Percentiles rank a stretch among this genome's conserved stretches.
Evolutionary conservation across 2,888 invertebrate species (phyloP).

Genomic region (Nipponacmea schrenckii): DNA sequence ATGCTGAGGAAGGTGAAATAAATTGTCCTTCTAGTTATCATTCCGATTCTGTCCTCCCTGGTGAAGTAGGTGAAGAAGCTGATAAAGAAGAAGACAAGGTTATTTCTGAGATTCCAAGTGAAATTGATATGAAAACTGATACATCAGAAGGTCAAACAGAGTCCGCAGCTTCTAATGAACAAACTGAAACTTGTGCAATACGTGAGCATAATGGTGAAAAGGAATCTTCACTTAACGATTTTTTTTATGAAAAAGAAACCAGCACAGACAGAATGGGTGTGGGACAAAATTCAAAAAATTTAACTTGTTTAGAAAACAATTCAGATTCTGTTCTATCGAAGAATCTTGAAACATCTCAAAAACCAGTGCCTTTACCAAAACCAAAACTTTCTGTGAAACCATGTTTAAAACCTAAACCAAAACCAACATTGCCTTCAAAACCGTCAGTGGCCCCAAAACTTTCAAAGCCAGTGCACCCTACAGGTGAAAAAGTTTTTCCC

Average conservation of each 20-base stretch:
- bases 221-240: too few relatives aligned
- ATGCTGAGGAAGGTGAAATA: too few relatives aligned
- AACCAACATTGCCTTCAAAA: not conserved
- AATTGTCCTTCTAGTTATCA: too few relatives aligned
- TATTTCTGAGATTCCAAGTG: not conserved
- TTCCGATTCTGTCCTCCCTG: not conserved
- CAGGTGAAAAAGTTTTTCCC: slow-evolving; percentile 30
- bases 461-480: slow-evolving; percentile 38
- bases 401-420: not conserved
- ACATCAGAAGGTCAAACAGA: not conserved
- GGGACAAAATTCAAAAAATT: too few relatives aligned
- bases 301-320: too few relatives aligned
- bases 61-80: not conserved
- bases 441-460: slow-evolving; percentile 47
- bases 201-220: too few relatives aligned
- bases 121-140: not conserved
- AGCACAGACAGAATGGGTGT: too few relatives aligned
- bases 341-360: slow-evolving; percentile 17
- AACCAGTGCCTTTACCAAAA: slow-evolving; percentile 30
- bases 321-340: too few relatives aligned
- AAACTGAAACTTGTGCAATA: not conserved
- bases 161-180: not conserved
- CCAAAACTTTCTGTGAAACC: slow-evolving; percentile 56
- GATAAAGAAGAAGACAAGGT: not conserved
- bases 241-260: too few relatives aligned